These are phyloP conservation scores for Antheraea assamensis DNA, from an alignment of 2,888 invertebrate genomes.

Conservation along the genomic window DNA sequence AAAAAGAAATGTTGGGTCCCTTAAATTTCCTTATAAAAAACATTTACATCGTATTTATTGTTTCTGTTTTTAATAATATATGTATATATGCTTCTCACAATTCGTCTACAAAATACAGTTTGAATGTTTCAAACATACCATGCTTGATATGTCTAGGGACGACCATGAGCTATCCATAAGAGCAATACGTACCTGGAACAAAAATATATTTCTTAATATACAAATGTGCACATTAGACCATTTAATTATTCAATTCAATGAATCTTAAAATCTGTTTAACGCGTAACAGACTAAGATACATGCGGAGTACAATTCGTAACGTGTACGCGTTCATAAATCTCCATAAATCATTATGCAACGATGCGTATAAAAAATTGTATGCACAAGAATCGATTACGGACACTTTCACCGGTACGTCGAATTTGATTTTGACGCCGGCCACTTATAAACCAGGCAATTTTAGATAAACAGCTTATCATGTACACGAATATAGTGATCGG, in stretches of 20 bases:
- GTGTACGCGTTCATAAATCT: conserved; percentile 27
- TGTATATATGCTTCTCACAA: no score
- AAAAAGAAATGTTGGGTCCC: no score
- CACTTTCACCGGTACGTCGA: conserved; percentile 61
- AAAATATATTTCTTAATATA: neutral
- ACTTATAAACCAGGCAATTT: conserved; percentile 62
- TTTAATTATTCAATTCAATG: conserved; percentile 13
- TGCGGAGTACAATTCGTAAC: neutral
- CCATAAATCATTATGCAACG: conserved; percentile 60
- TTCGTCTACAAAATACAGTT: no score
- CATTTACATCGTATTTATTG: no score
- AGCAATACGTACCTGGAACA: conserved; percentile 5
- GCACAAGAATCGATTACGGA: conserved; percentile 56
- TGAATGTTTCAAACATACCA: neutral
- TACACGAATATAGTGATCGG: conserved; percentile 58
- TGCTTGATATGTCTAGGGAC: neutral
- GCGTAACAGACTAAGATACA: neutral
- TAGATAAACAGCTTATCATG: conserved; percentile 64
- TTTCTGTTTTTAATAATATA: no score
- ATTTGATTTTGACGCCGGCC: conserved; percentile 43
- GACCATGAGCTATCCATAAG: neutral
- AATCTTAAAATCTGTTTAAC: conserved; percentile 10
- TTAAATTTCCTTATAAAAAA: no score
- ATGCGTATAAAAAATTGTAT: conserved; percentile 50
- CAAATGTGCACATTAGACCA: neutral